Conservation (phyloP, 2,113 vertebrate genomes). For the Rhinogobius similis region DNA sequence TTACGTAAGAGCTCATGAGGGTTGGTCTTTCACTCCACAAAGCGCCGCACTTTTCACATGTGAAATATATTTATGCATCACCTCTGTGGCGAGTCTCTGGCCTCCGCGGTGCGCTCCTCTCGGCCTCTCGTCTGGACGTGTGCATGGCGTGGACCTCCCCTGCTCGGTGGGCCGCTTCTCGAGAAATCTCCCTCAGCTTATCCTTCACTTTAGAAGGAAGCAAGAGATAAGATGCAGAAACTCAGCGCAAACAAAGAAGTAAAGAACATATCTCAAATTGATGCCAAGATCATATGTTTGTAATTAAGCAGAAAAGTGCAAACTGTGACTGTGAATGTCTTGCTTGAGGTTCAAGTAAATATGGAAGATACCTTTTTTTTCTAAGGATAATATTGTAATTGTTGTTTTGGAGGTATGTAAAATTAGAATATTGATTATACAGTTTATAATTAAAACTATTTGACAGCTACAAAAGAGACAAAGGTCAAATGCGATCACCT, state of each 20-base stretch:
- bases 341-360: too few relatives aligned
- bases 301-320: too few relatives aligned
- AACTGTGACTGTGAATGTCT: too few relatives aligned
- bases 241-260: not conserved
- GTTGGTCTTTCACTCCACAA: constrained; percentile 40
- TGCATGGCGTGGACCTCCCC: constrained; percentile 79
- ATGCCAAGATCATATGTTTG: too few relatives aligned
- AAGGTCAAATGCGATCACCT: too few relatives aligned
- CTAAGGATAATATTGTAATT: too few relatives aligned
- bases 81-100: constrained; percentile 80
- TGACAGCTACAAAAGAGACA: not conserved
- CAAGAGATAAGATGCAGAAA: constrained; percentile 10
- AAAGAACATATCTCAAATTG: too few relatives aligned
- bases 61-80: constrained; percentile 9
- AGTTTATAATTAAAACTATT: not conserved
- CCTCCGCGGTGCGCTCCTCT: constrained; percentile 76
- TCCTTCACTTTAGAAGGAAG: constrained; percentile 76
- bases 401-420: too few relatives aligned
- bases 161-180: constrained; percentile 86
- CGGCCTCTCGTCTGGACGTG: constrained; percentile 79
- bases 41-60: constrained; percentile 10
- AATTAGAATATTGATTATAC: too few relatives aligned
- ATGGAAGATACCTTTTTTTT: too few relatives aligned
- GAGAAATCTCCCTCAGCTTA: constrained; percentile 83
- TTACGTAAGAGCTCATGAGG: constrained; percentile 58